Percentiles rank a stretch among this genome's conserved stretches.
These are phyloP conservation scores for Paramuricea clavata DNA, from an alignment of 92 coral and sea anemone species.

Conservation along the genomic window DNA sequence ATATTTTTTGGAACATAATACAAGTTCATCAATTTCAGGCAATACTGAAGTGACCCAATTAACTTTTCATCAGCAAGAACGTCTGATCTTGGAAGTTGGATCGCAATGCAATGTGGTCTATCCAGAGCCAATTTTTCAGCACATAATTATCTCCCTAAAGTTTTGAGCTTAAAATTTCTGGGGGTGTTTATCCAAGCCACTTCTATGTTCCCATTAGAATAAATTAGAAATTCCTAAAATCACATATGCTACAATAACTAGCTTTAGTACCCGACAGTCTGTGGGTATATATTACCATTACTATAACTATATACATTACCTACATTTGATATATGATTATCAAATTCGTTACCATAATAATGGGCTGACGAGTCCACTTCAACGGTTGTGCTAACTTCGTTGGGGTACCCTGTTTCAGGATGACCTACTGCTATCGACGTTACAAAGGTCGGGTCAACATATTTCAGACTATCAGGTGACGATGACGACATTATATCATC, in stretches of 20 bases:
- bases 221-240: constrained; percentile 12
- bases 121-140: neutral
- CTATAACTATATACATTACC: constrained; percentile 23
- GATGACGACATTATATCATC: constrained; percentile 97
- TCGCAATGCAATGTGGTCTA: no score
- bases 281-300: constrained; percentile 44
- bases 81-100: no score
- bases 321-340: constrained; percentile 49
- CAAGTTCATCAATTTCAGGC: no score
- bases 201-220: neutral
- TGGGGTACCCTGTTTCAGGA: constrained; percentile 66
- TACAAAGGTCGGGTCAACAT: constrained; percentile 80
- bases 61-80: no score
- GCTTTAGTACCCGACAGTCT: constrained; percentile 37
- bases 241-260: neutral
- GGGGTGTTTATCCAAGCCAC: neutral
- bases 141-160: neutral
- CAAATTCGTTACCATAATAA: constrained; percentile 79
- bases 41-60: no score
- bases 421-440: constrained; percentile 70
- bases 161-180: neutral
- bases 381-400: constrained; percentile 80
- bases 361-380: constrained; percentile 96
- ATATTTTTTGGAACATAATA: no score
- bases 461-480: constrained; percentile 72